These are phyloP conservation scores for Adrianichthys oophorus DNA, from an alignment of 2,797 vertebrate species.

Conservation along the genomic window DNA sequence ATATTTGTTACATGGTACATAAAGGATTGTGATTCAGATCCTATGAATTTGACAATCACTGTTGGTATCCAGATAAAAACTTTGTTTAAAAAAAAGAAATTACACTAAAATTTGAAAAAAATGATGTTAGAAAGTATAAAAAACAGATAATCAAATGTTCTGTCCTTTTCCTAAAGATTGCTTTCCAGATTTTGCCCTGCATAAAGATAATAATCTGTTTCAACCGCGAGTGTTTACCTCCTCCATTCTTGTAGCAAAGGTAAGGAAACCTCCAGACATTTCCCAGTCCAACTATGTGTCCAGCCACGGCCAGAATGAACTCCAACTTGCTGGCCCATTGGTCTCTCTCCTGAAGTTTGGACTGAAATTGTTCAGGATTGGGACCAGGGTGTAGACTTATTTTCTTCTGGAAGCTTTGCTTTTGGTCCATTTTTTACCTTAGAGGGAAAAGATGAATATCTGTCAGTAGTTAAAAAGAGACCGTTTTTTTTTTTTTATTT, in stretches of 20 bases:
- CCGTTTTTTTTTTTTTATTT: not conserved
- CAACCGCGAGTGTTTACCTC: slow-evolving; percentile 60
- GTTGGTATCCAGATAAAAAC: too few relatives aligned
- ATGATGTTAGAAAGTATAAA: too few relatives aligned
- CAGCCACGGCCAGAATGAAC: slow-evolving; percentile 76
- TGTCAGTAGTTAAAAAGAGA: not conserved
- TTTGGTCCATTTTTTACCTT: slow-evolving; percentile 48
- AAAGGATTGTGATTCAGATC: too few relatives aligned
- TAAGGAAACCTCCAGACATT: slow-evolving; percentile 84
- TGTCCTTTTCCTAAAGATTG: too few relatives aligned
- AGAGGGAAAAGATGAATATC: not conserved
- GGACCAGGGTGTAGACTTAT: slow-evolving; percentile 27
- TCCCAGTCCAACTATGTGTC: slow-evolving; percentile 78
- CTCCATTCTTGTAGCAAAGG: slow-evolving; percentile 83
- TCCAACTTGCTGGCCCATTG: slow-evolving; percentile 76
- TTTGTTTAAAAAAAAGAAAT: too few relatives aligned
- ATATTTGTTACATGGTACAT: too few relatives aligned
- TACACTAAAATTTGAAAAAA: too few relatives aligned
- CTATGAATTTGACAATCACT: too few relatives aligned
- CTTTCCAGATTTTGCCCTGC: too few relatives aligned
- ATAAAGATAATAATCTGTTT: too few relatives aligned
- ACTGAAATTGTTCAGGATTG: slow-evolving; percentile 10
- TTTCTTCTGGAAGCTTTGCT: slow-evolving; percentile 28
- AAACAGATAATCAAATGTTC: too few relatives aligned
- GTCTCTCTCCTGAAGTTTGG: slow-evolving; percentile 62